Conservation (phyloP, 2,113 vertebrate genomes). For the Puffinus mauretanicus region DNA sequence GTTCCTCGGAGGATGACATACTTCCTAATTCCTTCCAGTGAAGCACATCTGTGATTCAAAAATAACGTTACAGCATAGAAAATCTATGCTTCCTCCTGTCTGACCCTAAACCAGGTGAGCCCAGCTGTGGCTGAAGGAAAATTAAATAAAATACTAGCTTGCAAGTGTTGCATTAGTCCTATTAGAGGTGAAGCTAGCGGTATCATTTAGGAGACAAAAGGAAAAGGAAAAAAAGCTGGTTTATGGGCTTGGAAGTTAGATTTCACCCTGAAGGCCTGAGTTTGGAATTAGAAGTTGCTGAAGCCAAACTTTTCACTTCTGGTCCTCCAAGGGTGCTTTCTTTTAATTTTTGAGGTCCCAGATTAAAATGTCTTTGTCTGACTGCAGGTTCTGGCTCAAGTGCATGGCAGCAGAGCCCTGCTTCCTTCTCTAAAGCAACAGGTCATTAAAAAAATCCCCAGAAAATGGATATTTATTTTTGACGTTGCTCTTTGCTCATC, state of each 20-base stretch:
- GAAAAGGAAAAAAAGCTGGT: neutral
- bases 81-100: neutral
- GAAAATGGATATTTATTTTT: neutral
- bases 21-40: neutral
- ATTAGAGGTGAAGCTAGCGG: neutral
- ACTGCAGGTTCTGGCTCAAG: neutral
- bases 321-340: neutral
- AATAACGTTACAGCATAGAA: neutral
- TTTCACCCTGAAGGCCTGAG: neutral
- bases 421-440: neutral
- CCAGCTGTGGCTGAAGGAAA: neutral
- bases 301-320: neutral
- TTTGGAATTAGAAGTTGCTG: neutral
- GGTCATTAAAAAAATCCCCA: neutral
- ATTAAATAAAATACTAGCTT: neutral
- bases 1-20: neutral
- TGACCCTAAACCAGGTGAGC: neutral
- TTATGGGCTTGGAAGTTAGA: neutral
- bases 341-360: neutral
- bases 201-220: neutral
- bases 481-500: neutral
- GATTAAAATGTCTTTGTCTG: neutral
- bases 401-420: fast-evolving
- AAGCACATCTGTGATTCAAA: neutral
- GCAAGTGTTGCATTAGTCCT: neutral